Base-by-base conservation (phyloP, 2,797 vertebrate species). In the Neoniphon sammara region DNA sequence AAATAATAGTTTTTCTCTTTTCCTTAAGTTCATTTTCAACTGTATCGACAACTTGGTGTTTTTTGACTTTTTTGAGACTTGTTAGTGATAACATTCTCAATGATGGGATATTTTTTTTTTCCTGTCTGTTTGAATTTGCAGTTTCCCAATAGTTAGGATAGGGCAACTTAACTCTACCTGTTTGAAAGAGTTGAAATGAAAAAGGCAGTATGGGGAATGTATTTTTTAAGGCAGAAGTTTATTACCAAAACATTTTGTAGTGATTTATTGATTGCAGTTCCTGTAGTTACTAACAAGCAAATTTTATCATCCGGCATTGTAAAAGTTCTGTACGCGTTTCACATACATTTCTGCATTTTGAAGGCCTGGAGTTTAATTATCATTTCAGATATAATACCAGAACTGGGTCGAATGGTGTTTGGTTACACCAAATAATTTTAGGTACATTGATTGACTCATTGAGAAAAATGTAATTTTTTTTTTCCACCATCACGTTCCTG, bases 241-340 rank as follows among this genome's bases (percentile, higher is more conserved):
- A 76, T 86, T 78, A 88, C 76, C 74, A 81, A 86, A 90, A 85
- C 66, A 61, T 76, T 88, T 90, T 89, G 34, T 84, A 89, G 70
- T 50, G 54, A 31, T 78, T 75, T 80, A 66, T 77, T 61, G 63
- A 81, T 83, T 81, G 59, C 56, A 73, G 58, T 88, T 85, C 46
- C 39, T 77, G 18, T 75, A 81, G 56, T 66, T 77, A 75, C 71
- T 80, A 85, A 81, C 59, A 82, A 73, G 25, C 34, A 34, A 65
- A 68, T 80, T 65, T 50, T 77, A 63, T 44, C 68, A 59, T 47
- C 15, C 39, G 47, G 21, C 56, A 36, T 36, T 59, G 56, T 75
- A 2, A 47, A 73, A 70, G 39, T 75, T 50, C 27, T 2, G 30
- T 55, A 44, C 66, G 57, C 42, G 27, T 85, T 77, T 78, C 78